phyloP scores from a whole-genome alignment of 2,797 vertebrate species.

The Dicrostonyx torquatus region DNA sequence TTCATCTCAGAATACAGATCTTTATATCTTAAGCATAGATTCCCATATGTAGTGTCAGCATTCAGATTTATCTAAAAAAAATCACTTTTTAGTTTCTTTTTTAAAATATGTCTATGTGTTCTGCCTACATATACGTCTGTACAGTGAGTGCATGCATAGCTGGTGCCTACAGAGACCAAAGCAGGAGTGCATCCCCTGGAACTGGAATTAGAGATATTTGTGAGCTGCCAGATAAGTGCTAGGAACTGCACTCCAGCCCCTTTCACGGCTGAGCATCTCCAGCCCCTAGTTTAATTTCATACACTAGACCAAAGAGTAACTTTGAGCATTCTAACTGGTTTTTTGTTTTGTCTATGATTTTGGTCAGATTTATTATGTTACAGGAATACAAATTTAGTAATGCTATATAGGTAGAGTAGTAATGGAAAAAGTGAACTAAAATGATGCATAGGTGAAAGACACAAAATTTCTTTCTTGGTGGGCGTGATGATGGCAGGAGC shows the following conservation, averaged over 20 bases:
- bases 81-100: neutral
- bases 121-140: neutral
- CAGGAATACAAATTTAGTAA: neutral
- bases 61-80: neutral
- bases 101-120: neutral
- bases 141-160: neutral
- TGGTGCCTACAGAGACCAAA: neutral
- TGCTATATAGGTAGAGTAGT: neutral
- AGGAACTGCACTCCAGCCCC: neutral
- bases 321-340: conserved; percentile 1
- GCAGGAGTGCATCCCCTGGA: neutral
- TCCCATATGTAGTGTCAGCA: neutral
- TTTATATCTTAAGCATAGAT: neutral
- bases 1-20: neutral
- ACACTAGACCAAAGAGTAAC: neutral
- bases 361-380: conserved; percentile 38
- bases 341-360: conserved; percentile 1
- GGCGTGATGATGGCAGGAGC: neutral
- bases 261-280: neutral
- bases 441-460: neutral
- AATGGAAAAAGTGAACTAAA: neutral
- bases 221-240: neutral
- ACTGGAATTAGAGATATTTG: neutral
- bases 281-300: neutral
- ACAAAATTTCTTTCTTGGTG: neutral